Base-by-base conservation (phyloP, 2,888 invertebrate genomes). In the Drosophila robusta region DNA sequence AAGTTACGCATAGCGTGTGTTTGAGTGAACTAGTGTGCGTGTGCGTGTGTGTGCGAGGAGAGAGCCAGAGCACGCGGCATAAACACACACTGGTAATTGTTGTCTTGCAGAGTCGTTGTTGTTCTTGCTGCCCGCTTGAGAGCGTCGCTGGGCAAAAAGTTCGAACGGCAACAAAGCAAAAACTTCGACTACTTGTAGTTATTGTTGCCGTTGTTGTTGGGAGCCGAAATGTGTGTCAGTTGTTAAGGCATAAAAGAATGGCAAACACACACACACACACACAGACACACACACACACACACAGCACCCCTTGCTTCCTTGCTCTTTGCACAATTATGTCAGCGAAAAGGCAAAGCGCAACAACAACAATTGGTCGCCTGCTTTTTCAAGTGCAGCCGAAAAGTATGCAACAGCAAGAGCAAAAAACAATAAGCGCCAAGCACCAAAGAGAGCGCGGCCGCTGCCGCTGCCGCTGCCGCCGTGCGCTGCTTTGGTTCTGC, bases 81-180 rank as follows among this genome's bases (percentile, higher is more conserved):
- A 76, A 78, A 68, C 76, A 87, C 74, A 87, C 69, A 87, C 69
- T 78, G 76, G 81, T 76, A 78, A 84, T 87, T 87, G 81, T 70
- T 82, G 73, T 75, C 51, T 55, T 63, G 34, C 24, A 41, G 62
- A 41, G 41, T 42, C 62, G 32, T 18, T 55, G 55, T 22, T 29
- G 22, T 41, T 26, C n/a, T 41, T 26, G 22, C 4, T 26, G 9
- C 11, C 11, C 32, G 32, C 32, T 12, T 47, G 26, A 32, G 16
- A 32, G 55, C 41, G 39, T 12, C 41, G 42, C 52, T 64, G 22
- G 44, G 26, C 51, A 36, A 41, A 61, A 50, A 44, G 42, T 51
- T 57, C 24, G 32, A 63, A 46, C 60, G 38, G 29, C 26, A 32
- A 47, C 41, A 61, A 62, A 63, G 50, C 42, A 41, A 44, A 54